These are phyloP conservation scores for Epinephelus awoara DNA, from an alignment of 2,797 vertebrate species.

Conservation along the genomic window DNA sequence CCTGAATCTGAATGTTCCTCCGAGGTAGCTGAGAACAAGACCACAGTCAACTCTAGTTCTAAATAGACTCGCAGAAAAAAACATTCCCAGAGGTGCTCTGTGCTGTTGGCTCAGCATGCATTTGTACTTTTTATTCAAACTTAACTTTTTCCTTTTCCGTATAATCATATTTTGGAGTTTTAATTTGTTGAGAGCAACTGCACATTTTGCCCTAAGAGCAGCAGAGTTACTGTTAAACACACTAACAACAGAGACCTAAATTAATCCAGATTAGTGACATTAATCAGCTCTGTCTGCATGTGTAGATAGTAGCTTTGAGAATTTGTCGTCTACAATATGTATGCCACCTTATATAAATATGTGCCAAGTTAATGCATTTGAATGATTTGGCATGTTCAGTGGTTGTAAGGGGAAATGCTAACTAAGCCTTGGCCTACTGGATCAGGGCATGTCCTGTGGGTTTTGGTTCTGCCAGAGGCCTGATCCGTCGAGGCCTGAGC, in stretches of 20 bases:
- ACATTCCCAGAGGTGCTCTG: constrained; percentile 35
- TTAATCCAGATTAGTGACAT: neutral
- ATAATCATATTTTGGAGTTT: constrained; percentile 1
- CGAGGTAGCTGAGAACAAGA: constrained; percentile 48
- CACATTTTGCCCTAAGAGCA: neutral
- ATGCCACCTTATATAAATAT: neutral
- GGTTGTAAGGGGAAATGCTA: constrained; percentile 47
- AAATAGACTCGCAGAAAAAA: constrained; percentile 45
- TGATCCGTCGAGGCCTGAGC: constrained; percentile 32
- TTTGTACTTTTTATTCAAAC: constrained; percentile 33
- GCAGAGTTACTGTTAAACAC: neutral
- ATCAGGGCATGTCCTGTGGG: constrained; percentile 52
- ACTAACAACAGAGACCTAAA: neutral
- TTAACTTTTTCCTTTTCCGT: constrained; percentile 12
- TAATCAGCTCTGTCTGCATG: neutral
- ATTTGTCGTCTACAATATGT: neutral
- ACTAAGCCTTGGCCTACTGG: constrained; percentile 56
- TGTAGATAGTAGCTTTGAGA: neutral
- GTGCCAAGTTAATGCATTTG: neutral
- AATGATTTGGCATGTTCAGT: constrained; percentile 10
- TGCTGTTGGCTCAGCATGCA: constrained; percentile 36
- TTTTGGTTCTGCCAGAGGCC: constrained; percentile 56
- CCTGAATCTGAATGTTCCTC: constrained; percentile 69
- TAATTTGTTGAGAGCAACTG: neutral
- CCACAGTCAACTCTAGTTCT: constrained; percentile 42